Percentiles rank a stretch among this genome's conserved stretches.
phyloP scores from a whole-genome alignment of 2,113 vertebrate genomes.

The Paralichthys olivaceus region DNA sequence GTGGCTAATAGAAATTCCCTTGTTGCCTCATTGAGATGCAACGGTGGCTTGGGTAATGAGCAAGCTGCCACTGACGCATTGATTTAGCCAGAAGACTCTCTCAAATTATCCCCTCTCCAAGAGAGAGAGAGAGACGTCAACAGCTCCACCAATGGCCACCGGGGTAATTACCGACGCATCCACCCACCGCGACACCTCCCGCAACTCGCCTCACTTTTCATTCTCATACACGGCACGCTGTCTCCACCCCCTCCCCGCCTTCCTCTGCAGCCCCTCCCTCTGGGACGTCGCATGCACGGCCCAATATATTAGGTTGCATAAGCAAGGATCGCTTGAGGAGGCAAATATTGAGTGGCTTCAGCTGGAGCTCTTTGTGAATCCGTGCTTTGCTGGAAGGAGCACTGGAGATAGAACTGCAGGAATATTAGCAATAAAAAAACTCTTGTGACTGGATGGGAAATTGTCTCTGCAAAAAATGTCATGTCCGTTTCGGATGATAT shows the following conservation, averaged over 20 bases:
- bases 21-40: conserved; percentile 69
- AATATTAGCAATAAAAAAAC: too few relatives aligned
- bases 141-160: conserved; percentile 63
- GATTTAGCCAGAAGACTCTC: conserved; percentile 69
- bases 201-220: conserved; percentile 1
- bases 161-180: conserved; percentile 51
- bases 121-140: conserved; percentile 74
- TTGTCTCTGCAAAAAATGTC: too few relatives aligned
- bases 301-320: neutral
- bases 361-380: neutral
- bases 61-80: conserved; percentile 68
- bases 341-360: neutral
- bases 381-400: neutral
- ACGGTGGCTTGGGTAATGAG: conserved; percentile 64
- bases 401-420: too few relatives aligned
- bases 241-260: conserved; percentile 22
- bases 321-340: neutral
- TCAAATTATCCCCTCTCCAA: conserved; percentile 71
- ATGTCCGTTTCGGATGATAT: conserved; percentile 11
- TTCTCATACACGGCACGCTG: conserved; percentile 16
- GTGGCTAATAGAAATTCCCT: conserved; percentile 68
- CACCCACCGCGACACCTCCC: conserved; percentile 37
- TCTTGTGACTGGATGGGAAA: too few relatives aligned
- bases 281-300: conserved; percentile 3
- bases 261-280: neutral